A percentile compares a stretch with the other conserved stretches of the same genome.
Conservation (phyloP, 2,113 vertebrate species). For the Pterophyllum scalare region DNA sequence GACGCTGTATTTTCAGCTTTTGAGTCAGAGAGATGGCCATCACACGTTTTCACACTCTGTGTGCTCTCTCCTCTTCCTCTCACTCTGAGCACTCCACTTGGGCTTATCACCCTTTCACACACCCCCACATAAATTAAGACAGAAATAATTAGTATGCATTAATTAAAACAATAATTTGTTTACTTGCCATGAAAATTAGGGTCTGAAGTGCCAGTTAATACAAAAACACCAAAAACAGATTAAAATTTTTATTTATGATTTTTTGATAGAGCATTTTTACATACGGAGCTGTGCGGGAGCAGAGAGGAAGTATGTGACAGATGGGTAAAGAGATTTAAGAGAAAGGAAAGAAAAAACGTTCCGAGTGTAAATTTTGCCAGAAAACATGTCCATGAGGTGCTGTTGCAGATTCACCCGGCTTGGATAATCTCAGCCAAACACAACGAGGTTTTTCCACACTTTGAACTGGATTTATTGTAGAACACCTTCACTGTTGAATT, state of each 20-base stretch:
- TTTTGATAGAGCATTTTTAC: too few relatives aligned
- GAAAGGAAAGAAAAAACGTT: too few relatives aligned
- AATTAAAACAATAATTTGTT: not conserved
- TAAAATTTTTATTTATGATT: not conserved
- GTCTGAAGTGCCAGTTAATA: not conserved
- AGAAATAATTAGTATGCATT: not conserved
- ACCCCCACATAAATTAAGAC: fast-evolving
- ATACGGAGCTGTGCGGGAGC: not conserved
- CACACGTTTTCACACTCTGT: not conserved
- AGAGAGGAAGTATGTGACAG: not conserved
- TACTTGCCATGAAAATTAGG: not conserved
- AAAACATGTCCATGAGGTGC: not conserved
- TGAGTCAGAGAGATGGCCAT: not conserved
- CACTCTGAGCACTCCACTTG: not conserved
- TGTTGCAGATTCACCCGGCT: too few relatives aligned
- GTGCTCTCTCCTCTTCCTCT: not conserved
- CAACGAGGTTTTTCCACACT: not conserved
- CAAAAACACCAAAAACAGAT: not conserved
- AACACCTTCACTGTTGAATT: too few relatives aligned
- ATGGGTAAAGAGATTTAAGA: too few relatives aligned
- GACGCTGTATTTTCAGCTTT: fast-evolving
- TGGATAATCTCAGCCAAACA: not conserved
- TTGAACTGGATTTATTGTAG: fast-evolving
- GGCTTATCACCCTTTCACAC: not conserved
- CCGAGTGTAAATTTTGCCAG: too few relatives aligned